Evolutionary conservation across 23 tunicate genomes (phyloP).

Genomic region (Clavelina lepadiformis): DNA sequence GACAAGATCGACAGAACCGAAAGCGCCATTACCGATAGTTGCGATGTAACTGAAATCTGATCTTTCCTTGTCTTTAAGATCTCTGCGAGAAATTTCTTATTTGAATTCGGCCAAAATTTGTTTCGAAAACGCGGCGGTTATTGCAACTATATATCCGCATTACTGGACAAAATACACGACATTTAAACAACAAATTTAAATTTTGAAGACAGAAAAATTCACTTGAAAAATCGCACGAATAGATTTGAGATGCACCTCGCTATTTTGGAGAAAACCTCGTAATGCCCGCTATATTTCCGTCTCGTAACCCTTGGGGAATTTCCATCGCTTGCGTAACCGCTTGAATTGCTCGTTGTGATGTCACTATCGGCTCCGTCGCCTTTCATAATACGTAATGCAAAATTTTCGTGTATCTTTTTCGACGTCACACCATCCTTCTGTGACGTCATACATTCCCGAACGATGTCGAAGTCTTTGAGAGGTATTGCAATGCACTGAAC

Average conservation of each 20-base stretch:
- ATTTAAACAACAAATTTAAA: too few species aligned
- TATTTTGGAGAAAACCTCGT: too few species aligned
- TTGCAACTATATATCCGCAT: too few species aligned
- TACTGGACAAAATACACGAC: too few species aligned
- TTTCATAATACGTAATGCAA: background rate
- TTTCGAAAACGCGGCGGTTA: background rate
- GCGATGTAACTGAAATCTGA: conserved; percentile 26
- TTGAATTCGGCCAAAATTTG: background rate
- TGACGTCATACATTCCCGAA: conserved; percentile 14
- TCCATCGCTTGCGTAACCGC: conserved; percentile 38
- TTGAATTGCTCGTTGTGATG: conserved; percentile 9
- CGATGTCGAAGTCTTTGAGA: conserved; percentile 5
- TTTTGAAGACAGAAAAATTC: too few species aligned
- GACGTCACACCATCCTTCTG: conserved; percentile 3
- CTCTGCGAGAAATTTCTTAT: conserved; percentile 10
- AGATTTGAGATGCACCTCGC: too few species aligned
- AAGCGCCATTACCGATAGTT: conserved; percentile 59
- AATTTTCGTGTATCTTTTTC: background rate
- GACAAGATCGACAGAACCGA: conserved; percentile 41
- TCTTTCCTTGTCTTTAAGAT: conserved; percentile 17
- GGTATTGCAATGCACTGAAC: conserved; percentile 53
- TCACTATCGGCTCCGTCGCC: conserved; percentile 12
- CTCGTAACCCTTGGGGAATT: too few species aligned
- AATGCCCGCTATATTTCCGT: too few species aligned
- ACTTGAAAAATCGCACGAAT: too few species aligned